Conservation (phyloP, 1,140 invertebrate genomes). For the Temnothorax nylanderi region DNA sequence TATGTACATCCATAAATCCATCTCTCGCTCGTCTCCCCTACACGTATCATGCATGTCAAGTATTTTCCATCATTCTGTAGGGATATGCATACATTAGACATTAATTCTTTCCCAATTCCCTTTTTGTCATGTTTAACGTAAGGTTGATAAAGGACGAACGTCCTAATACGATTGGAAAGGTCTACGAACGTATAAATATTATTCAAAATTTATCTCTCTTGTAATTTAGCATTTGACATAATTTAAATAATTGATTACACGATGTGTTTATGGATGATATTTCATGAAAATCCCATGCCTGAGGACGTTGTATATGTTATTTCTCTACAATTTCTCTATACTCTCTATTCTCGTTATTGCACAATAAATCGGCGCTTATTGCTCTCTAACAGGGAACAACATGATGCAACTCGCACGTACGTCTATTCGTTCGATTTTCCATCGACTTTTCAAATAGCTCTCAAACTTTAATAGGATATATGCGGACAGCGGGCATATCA, state of each 20-base stretch:
- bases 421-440: constrained; percentile 60
- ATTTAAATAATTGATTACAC: constrained; percentile 67
- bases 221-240: constrained; percentile 63
- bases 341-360: constrained; percentile 51
- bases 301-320: constrained; percentile 34
- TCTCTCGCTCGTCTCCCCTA: constrained; percentile 39
- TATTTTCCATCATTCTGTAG: constrained; percentile 51
- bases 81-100: constrained; percentile 53
- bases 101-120: constrained; percentile 54
- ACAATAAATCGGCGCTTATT: constrained; percentile 55
- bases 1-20: constrained; percentile 47
- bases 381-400: constrained; percentile 62
- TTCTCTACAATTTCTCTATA: constrained; percentile 64
- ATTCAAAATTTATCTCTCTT: constrained; percentile 60
- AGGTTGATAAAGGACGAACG: constrained; percentile 44
- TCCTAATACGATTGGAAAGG: constrained; percentile 71
- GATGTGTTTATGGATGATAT: constrained; percentile 31
- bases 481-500: constrained; percentile 40
- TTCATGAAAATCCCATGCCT: constrained; percentile 58
- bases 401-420: constrained; percentile 55
- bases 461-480: constrained; percentile 67
- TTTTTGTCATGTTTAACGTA: constrained; percentile 51
- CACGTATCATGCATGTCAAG: constrained; percentile 58
- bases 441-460: constrained; percentile 59
- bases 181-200: constrained; percentile 66